These are phyloP conservation scores for Aphodius granarius DNA, from an alignment of 2,888 invertebrate species.

Conservation along the genomic window DNA sequence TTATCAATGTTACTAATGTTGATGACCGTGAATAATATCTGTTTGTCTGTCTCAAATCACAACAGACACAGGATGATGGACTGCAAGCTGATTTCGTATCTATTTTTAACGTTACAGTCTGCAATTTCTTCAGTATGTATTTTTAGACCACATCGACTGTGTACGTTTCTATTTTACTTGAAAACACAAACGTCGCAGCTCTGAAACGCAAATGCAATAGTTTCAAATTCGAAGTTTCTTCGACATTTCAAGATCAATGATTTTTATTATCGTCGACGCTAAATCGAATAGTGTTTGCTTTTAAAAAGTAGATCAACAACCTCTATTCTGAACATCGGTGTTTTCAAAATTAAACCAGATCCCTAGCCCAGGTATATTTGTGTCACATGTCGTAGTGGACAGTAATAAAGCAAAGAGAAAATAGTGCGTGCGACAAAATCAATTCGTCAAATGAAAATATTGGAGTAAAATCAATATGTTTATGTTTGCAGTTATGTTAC, in stretches of 20 bases:
- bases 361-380: not conserved
- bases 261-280: no score
- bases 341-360: no score
- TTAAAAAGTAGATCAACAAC: not conserved
- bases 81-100: not conserved
- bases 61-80: not conserved
- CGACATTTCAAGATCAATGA: no score
- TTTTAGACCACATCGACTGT: not conserved
- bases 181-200: not conserved
- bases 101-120: not conserved
- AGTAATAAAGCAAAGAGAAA: no score
- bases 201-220: not conserved
- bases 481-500: not conserved
- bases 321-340: no score
- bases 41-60: not conserved
- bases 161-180: not conserved
- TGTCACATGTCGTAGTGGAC: not conserved
- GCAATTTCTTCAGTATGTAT: not conserved
- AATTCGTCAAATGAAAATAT: no score
- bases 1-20: not conserved
- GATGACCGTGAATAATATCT: not conserved
- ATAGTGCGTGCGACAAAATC: no score
- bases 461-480: not conserved
- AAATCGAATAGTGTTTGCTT: no score
- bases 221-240: not conserved